Conservation (phyloP, 2,888 invertebrate genomes). For the Xestia sexstrigata region DNA sequence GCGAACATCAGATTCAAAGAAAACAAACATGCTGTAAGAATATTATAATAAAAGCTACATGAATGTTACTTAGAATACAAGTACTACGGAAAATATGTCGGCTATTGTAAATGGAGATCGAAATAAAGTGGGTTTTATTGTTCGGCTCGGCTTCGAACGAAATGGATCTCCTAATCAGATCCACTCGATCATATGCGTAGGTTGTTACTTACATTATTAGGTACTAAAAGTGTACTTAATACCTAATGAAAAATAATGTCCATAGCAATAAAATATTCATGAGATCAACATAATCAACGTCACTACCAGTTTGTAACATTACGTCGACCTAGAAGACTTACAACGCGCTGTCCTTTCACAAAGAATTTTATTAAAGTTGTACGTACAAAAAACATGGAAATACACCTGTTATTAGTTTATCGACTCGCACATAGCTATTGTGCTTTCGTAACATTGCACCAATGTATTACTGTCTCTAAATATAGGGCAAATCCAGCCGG, state of each 20-base stretch:
- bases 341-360: constrained; percentile 41
- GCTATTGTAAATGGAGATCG: constrained; percentile 19
- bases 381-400: constrained; percentile 18
- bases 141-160: constrained; percentile 12
- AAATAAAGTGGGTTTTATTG: constrained; percentile 40
- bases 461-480: constrained; percentile 80
- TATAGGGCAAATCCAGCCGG: constrained; percentile 83
- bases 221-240: constrained; percentile 17
- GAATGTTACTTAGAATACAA: not conserved
- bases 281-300: not conserved
- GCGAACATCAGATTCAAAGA: constrained; percentile 1
- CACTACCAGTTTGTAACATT: constrained; percentile 17
- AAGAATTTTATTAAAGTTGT: not conserved
- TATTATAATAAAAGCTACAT: constrained; percentile 12
- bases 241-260: constrained; percentile 11
- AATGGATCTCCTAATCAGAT: constrained; percentile 46
- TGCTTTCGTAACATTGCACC: constrained; percentile 80
- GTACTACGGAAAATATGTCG: constrained; percentile 3
- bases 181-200: constrained; percentile 14
- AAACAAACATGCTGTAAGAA: not conserved
- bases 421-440: constrained; percentile 48
- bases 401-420: constrained; percentile 48
- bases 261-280: constrained; percentile 7
- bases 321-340: constrained; percentile 36
- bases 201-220: constrained; percentile 17